A percentile compares a stretch with the other conserved stretches of the same genome.
Evolutionary conservation across 2,888 invertebrate species (phyloP).

Genomic region (Coelinius sp.): DNA sequence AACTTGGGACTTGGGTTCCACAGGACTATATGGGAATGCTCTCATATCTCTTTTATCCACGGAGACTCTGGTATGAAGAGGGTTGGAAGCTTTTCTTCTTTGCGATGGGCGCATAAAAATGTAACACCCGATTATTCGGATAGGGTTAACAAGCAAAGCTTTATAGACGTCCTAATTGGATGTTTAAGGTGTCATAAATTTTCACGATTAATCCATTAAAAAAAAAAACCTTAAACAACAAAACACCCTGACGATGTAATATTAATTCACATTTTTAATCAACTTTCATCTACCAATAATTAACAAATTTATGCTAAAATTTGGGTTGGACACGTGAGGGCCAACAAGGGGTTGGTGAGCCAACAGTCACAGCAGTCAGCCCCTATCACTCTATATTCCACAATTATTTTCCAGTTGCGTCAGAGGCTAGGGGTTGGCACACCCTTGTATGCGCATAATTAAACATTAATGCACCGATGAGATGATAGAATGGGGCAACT

Average conservation of each 20-base stretch:
- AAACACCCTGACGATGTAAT: no score
- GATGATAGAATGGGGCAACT: slow-evolving; percentile 43
- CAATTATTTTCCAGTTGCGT: slow-evolving; percentile 36
- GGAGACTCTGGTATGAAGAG: background rate
- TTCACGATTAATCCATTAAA: background rate
- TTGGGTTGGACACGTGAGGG: background rate
- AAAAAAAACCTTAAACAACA: no score
- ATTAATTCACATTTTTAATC: no score
- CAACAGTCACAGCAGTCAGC: slow-evolving; percentile 10
- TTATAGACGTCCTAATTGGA: slow-evolving; percentile 59
- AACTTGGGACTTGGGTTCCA: slow-evolving; percentile 28
- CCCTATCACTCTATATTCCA: background rate
- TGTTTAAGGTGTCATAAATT: slow-evolving; percentile 58
- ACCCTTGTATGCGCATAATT: slow-evolving; percentile 59
- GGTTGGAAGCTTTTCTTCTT: slow-evolving; percentile 22
- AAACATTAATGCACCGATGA: slow-evolving; percentile 48
- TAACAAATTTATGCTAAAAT: no score
- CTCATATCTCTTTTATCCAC: background rate
- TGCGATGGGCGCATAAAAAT: slow-evolving; percentile 38
- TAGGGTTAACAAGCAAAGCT: slow-evolving; percentile 52
- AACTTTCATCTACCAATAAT: no score
- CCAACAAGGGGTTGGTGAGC: background rate
- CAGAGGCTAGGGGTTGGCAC: slow-evolving; percentile 30
- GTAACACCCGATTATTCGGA: slow-evolving; percentile 53
- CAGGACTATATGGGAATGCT: background rate